Conservation (phyloP, 2,113 vertebrate species). For the Rhegmatorhina hoffmannsi region DNA sequence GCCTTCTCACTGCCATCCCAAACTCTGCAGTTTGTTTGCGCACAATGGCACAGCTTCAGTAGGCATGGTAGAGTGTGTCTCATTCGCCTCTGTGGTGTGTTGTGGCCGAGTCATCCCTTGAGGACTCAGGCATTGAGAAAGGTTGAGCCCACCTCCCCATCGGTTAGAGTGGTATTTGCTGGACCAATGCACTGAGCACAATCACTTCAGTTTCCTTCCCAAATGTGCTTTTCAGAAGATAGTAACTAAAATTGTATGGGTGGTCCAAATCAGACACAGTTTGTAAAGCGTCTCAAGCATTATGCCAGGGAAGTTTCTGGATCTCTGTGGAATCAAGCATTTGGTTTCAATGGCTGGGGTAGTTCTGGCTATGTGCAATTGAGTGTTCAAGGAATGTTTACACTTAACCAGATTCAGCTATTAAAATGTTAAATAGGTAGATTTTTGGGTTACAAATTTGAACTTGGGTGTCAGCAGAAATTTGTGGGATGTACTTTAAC, state of each 20-base stretch:
- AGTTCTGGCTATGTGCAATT: accelerated
- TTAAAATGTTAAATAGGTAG: not conserved
- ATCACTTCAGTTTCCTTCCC: not conserved
- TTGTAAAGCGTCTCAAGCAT: not conserved
- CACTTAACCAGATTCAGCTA: not conserved
- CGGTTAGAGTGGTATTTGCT: not conserved
- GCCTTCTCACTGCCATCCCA: not conserved
- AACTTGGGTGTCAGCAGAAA: not conserved
- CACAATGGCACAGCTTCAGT: not conserved
- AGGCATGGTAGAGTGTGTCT: not conserved
- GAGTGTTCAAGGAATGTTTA: not conserved
- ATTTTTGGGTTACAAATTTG: not conserved
- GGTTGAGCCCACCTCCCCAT: not conserved
- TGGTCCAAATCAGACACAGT: not conserved
- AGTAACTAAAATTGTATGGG: not conserved
- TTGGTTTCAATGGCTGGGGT: accelerated
- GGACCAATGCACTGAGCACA: not conserved
- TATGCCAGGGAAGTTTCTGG: not conserved
- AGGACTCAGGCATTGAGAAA: not conserved
- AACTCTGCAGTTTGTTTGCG: not conserved
- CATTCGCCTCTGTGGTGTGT: not conserved
- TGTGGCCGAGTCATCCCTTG: not conserved
- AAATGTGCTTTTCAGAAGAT: not conserved
- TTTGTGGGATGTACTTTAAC: not conserved
- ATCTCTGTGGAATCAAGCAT: not conserved